phyloP scores from a whole-genome alignment of 1,140 invertebrate genomes.

The Chrysomallon squamiferum region DNA sequence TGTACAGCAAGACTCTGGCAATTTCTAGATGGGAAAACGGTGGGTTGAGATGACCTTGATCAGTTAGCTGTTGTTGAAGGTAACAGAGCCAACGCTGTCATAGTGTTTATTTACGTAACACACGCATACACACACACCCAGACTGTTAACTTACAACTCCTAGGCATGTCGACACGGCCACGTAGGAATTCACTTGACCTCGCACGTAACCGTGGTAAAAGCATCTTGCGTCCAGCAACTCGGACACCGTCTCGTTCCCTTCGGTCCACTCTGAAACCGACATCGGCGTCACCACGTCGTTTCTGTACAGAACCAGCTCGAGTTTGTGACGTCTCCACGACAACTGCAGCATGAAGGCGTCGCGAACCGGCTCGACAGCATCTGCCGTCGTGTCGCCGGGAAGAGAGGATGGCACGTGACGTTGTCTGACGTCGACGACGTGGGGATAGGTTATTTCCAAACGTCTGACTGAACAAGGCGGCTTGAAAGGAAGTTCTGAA shows the following conservation, averaged over 20 bases:
- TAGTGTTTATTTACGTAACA: no score
- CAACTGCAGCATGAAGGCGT: not conserved
- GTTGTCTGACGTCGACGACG: conserved; percentile 3
- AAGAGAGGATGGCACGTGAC: not conserved
- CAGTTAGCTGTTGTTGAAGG: no score
- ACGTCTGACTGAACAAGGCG: conserved; percentile 8
- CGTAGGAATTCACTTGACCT: conserved; percentile 19
- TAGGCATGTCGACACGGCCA: conserved; percentile 28
- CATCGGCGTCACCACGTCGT: conserved; percentile 7
- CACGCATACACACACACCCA: no score
- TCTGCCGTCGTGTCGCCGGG: not conserved
- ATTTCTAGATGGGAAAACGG: no score
- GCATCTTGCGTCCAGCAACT: conserved; percentile 18
- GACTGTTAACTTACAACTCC: conserved; percentile 31
- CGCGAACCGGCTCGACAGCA: not conserved
- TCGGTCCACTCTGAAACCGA: conserved; percentile 22
- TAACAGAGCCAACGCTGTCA: no score
- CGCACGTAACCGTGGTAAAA: conserved; percentile 36
- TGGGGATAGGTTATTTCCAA: conserved; percentile 10
- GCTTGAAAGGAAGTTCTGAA: conserved; percentile 7
- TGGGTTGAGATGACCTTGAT: no score
- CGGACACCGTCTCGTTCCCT: conserved; percentile 28
- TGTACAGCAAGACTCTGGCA: no score
- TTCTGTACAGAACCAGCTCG: conserved; percentile 11
- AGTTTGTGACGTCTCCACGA: conserved; percentile 10